Evolutionary conservation across 2,888 invertebrate species (phyloP).

Genomic region (Eupithecia inturbata): DNA sequence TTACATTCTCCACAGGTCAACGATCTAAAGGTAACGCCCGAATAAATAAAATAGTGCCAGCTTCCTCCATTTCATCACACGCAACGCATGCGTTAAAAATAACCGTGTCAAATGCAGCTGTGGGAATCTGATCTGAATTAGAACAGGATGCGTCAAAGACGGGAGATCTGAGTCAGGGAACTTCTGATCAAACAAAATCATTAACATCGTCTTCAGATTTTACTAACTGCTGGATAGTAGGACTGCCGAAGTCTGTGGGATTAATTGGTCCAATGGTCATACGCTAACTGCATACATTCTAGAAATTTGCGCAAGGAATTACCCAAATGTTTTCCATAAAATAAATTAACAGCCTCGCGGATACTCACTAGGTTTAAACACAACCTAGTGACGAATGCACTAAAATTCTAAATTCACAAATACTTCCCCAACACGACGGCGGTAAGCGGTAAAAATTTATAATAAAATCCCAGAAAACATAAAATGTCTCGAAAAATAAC

Average conservation of each 20-base stretch:
- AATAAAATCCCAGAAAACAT: too few species aligned
- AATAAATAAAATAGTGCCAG: constrained; percentile 47
- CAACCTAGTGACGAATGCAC: too few species aligned
- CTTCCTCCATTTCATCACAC: constrained; percentile 50
- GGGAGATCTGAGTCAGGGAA: background rate
- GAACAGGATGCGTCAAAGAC: constrained; percentile 12
- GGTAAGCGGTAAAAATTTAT: too few species aligned
- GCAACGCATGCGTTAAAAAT: constrained; percentile 40
- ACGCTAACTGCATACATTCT: too few species aligned
- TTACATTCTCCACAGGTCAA: constrained; percentile 5
- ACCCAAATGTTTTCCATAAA: too few species aligned
- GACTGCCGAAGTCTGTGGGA: background rate
- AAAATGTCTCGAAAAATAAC: too few species aligned
- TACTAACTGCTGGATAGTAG: background rate
- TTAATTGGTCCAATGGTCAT: too few species aligned
- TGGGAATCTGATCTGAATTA: constrained; percentile 9
- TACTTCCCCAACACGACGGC: too few species aligned
- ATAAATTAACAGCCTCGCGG: too few species aligned
- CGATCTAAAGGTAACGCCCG: constrained; percentile 17
- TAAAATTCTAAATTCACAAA: too few species aligned
- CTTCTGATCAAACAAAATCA: background rate
- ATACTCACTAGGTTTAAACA: too few species aligned
- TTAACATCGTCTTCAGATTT: background rate
- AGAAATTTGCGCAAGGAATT: too few species aligned
- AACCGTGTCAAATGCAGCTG: constrained; percentile 24